phyloP scores from a whole-genome alignment of 2,888 invertebrate species.

The Pristionchus japonicus region DNA sequence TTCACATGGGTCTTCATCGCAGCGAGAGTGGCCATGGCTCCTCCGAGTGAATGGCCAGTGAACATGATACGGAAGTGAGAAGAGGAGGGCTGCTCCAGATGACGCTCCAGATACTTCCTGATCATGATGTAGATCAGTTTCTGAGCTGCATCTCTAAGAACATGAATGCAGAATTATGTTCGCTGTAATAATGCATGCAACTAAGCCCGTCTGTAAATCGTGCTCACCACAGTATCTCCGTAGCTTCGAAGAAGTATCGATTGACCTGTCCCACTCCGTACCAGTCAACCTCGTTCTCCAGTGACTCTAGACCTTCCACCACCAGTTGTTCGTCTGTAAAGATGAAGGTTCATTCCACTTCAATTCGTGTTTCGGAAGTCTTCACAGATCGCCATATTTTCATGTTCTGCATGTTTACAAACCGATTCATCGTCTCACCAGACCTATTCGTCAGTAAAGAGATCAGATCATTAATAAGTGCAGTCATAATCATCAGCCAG shows the following conservation, averaged over 20 bases:
- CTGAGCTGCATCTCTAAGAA: too few species aligned
- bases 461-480: neutral
- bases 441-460: neutral
- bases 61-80: constrained; percentile 48
- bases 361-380: neutral
- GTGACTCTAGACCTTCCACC: constrained; percentile 48
- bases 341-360: neutral
- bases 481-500: too few species aligned
- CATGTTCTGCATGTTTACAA: neutral
- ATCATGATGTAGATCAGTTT: neutral
- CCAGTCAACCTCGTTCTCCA: constrained; percentile 52
- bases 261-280: constrained; percentile 54
- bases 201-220: too few species aligned
- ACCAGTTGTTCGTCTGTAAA: constrained; percentile 51
- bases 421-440: too few species aligned
- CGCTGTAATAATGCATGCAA: too few species aligned
- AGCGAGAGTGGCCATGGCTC: constrained; percentile 52
- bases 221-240: constrained; percentile 50
- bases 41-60: constrained; percentile 56
- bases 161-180: too few species aligned
- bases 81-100: constrained; percentile 44
- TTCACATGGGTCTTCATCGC: constrained; percentile 49
- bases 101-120: constrained; percentile 49
- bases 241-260: constrained; percentile 52
- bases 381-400: neutral